Conservation (phyloP, 2,797 vertebrate species). For the Peromyscus nudipes region DNA sequence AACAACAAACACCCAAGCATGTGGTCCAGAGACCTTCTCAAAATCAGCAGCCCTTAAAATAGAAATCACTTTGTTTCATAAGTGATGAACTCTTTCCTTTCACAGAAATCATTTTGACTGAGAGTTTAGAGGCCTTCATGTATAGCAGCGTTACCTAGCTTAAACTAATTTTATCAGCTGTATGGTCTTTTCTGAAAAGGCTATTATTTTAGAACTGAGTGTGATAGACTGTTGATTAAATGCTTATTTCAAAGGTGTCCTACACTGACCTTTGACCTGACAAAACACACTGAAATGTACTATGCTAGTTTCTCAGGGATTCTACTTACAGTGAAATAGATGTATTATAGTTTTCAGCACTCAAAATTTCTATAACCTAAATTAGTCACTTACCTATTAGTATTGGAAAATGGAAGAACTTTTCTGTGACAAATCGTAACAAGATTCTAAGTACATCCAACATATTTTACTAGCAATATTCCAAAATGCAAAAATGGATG, state of each 20-base stretch:
- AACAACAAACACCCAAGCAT: background rate
- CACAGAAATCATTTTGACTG: background rate
- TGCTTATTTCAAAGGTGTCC: conserved; percentile 5
- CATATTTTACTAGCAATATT: background rate
- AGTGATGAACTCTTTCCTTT: background rate
- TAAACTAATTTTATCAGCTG: conserved; percentile 8
- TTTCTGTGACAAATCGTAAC: background rate
- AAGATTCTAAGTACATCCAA: background rate
- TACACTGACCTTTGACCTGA: background rate
- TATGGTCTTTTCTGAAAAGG: conserved; percentile 65
- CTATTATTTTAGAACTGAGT: conserved; percentile 63
- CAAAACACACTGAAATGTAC: conserved; percentile 39
- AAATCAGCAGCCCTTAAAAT: background rate
- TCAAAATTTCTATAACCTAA: conserved; percentile 27
- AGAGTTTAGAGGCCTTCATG: background rate
- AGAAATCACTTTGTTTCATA: background rate
- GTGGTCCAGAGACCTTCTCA: background rate
- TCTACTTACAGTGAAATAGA: conserved; percentile 62
- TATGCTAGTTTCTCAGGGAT: conserved; percentile 55
- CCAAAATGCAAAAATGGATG: background rate
- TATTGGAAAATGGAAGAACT: conserved; percentile 2
- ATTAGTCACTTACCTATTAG: conserved; percentile 29
- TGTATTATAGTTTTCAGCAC: conserved; percentile 7
- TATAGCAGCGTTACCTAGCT: background rate
- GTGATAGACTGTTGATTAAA: conserved; percentile 23